Evolutionary conservation across 35 echinoderm and acorn worm genomes (phyloP).

Genomic region (Stichopus chloronotus): DNA sequence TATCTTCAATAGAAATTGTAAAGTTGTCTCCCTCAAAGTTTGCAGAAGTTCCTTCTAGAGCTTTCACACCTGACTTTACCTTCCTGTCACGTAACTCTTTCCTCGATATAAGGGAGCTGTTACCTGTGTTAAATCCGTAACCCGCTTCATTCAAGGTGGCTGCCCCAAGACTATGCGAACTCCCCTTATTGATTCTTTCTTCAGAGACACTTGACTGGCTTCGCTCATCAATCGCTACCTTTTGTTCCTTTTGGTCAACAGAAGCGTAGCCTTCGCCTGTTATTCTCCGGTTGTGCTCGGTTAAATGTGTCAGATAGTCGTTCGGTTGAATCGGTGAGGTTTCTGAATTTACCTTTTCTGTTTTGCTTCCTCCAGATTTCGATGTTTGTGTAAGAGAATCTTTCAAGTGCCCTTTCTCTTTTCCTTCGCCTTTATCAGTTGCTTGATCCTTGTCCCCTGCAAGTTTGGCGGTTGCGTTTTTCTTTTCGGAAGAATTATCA

Average conservation of each 20-base stretch:
- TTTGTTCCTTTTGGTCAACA: slow-evolving; percentile 8
- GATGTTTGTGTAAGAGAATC: slow-evolving; percentile 19
- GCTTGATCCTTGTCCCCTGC: not conserved
- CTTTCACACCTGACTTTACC: slow-evolving; percentile 34
- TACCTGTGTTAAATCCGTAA: slow-evolving; percentile 24
- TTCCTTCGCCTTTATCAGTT: not conserved
- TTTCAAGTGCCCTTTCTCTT: not conserved
- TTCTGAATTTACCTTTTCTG: not conserved
- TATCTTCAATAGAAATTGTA: not conserved
- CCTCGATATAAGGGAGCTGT: not conserved
- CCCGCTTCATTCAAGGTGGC: not conserved
- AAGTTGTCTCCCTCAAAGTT: not conserved
- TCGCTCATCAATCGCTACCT: not conserved
- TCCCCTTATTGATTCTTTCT: slow-evolving; percentile 27
- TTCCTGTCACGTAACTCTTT: not conserved
- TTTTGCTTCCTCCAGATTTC: not conserved
- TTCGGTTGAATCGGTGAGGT: not conserved
- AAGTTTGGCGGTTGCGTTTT: not conserved
- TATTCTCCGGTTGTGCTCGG: not conserved
- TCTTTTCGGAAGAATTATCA: not conserved
- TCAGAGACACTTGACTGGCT: slow-evolving; percentile 11
- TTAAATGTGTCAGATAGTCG: not conserved
- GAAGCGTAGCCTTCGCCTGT: slow-evolving; percentile 6
- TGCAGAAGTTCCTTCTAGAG: not conserved
- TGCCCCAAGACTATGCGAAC: not conserved